Base-by-base conservation (phyloP, 2,797 vertebrate genomes). In the Melanitta fusca region DNA sequence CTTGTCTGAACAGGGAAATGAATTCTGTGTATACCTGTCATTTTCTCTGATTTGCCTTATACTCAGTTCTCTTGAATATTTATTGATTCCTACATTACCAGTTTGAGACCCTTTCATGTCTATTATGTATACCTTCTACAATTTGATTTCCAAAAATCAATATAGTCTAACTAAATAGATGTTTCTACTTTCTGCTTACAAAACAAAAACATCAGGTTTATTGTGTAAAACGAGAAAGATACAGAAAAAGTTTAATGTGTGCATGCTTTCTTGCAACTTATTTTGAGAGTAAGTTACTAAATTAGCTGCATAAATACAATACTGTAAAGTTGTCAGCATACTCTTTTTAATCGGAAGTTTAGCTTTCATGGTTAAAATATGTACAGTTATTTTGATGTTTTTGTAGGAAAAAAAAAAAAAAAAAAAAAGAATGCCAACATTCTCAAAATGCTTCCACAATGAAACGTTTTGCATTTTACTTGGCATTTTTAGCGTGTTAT, bases 71-170 rank as follows among this genome's bases (percentile, higher is more conserved):
- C 85, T 79, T 95, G 90, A 97, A 97, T 97, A 96, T 96, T 96
- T 96, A 96, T 96, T 79, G 95, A 94, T 80, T 96, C 75, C 47
- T 77, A 3, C 80, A 96, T 95, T 94, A 90, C 85, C 85, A 94
- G 81, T 84, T 60, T 94, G 83, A 96, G 92, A 89, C 58, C 80
- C 38, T 96, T 87, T 87, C 84, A 14, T 70, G 79, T 65, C 81
- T 93, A 13, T 47, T 95, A 79, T 69, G 79, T 91, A 7, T 49
- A 95, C 51, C 27, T 69, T 83, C 61, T 71, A 22, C 77, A 94
- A 88, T 91, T 71, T 95, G 91, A 95, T 95, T 90, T 72, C 47
- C 36, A 73, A 92, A 94, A 96, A 96, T 97, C 97, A 75, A 97
- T 97, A 94, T 54, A 58, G 54, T 94, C 74, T 88, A 96, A 95